Evolutionary conservation across 2,888 invertebrate species (phyloP), one percentile per base, ranked within the genome.

Genomic region (Gymnoscelis rufifasciata): DNA sequence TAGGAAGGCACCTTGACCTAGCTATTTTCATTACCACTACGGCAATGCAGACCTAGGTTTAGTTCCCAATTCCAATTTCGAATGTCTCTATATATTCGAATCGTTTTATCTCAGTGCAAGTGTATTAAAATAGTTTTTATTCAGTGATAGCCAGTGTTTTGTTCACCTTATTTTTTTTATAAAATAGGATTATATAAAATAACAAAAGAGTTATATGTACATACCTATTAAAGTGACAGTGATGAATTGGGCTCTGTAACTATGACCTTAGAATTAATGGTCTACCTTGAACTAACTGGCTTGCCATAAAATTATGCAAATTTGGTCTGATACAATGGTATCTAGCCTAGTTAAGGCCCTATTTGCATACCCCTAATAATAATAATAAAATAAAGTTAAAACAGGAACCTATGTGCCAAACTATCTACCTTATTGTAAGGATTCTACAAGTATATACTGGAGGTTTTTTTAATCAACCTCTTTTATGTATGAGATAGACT

Each of bases 1-100:
- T 60, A 63, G 63, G 45, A 40, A 40, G 44, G 29, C 40, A 30
- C 79, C 80, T 82, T 82, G 83, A 82, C 82, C 83, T 74, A 69
- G 59, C 67, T 57, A 19, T 49, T 56, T 53, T 66, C 69, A 74
- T 74, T 73, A 72, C 35, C 54, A 57, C 27, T 26, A 47, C 51
- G 44, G 57, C 62, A 74, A 74, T 69, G 66, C 54, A 74, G 66
- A 71, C 62, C 68, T 61, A 68, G 64, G 64, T 69, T 58, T 42
- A 54, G 38, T 62, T 62, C 57, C 41, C 50, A 43, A 39, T 50
- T 53, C 47, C 47, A 51, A 56, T 44, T 38, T 24, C 12, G 27
- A 19, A 19, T 19, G 5, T 3, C 19, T 23, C 11, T 19, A 7
- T 23, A 7, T 4, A n/a, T 10, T 45, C 7, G 30, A 24, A n/a